Evolutionary conservation across 2,797 vertebrate genomes (phyloP), one percentile per base, ranked within the genome.

Genomic region (Myotis daubentonii): DNA sequence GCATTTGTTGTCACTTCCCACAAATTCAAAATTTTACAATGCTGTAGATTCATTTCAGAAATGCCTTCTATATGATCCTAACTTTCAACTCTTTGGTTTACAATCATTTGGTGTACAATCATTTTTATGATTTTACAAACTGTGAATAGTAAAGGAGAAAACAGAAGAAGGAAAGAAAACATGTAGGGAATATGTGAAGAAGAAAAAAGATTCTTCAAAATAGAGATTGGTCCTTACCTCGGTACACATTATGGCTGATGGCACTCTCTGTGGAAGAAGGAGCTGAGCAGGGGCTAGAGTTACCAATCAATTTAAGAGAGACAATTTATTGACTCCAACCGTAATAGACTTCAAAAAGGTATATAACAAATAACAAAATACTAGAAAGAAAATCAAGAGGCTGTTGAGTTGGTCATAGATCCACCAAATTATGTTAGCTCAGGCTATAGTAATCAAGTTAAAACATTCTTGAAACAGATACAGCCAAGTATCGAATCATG

Each of bases 311-410:
- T 13, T n/a, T 66, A 66, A 87, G 6, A 87, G 17, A 76, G 44
- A 22, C 41, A 86, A 55, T 86, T 82, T 83, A 95, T 68, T 91
- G 38, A 92, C 70, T 91, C n/a, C 11, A 47, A 13, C 33, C 83
- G 25, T 75, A 97, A 79, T 71, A 82, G 22, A 91, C 70, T 95
- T 92, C 51, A 91, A 72, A 87, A 88, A 83, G 49, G 15, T 60
- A 74, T 38, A 60, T n/a, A 88, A 86, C 72, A 95, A 93, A 82
- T 90, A 90, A 88, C 65, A 90, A 92, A 95, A 91, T 65, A 60
- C n/a, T 91, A 53, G 82, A 47, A 79, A 91, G 47, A 16, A 66
- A 68, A 36, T 44, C 38, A 86, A 83, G 51, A 85, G 17, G 0
- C 71, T 79, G 15, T n/a, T 1, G 36, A 60, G 20, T 86, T 89